Evolutionary conservation across 92 coral and sea anemone species (phyloP), one percentile per base, ranked within the genome.

Genomic region (Hydrozoanthus gracilis): DNA sequence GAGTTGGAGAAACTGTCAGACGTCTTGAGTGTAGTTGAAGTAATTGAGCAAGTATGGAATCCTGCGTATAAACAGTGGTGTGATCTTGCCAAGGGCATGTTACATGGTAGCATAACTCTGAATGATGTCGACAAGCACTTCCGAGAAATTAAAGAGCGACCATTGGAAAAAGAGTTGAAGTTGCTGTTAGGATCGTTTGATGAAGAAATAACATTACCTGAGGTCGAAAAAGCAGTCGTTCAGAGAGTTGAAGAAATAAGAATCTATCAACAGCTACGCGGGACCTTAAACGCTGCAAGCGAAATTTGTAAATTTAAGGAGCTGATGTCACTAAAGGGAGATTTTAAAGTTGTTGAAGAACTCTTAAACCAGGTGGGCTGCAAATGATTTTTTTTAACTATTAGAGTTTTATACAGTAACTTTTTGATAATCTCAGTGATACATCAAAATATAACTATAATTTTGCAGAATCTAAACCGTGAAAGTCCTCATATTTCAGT

Each of bases 241-340:
- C 39, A 7, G 0, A 88, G 95, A 12, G 79, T 82, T 0, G 15
- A 45, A 48, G 91, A 95, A 88, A 85, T 93, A 5, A 77, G 71
- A 13, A 88, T 66, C n/a, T 95, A 93, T 76, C 89, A 79, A 12
- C 69, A 92, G 6, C 87, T 95, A 54, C 86, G 75, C 78, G 73
- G 90, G 16, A 87, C 86, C 55, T 79, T 83, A 14, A 76, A 46
- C 46, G 93, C 98, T 5, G 92, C 95, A 50, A 84, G 83, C 46
- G 88, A 91, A 11, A 88, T 95, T 78, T 86, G 89, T 88, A 79
- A 93, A 4, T 92, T 95, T 74, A 90, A 88, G 87, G 69, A 93
- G 27, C 89, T 90, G 48, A 78, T 95, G 90, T 86, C 88, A 39
- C 83, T 95, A 5, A 72, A 61, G 16, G 98, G 98, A 51, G 93